Base-by-base conservation (phyloP, 1,140 invertebrate genomes). In the Scylla paramamosain region DNA sequence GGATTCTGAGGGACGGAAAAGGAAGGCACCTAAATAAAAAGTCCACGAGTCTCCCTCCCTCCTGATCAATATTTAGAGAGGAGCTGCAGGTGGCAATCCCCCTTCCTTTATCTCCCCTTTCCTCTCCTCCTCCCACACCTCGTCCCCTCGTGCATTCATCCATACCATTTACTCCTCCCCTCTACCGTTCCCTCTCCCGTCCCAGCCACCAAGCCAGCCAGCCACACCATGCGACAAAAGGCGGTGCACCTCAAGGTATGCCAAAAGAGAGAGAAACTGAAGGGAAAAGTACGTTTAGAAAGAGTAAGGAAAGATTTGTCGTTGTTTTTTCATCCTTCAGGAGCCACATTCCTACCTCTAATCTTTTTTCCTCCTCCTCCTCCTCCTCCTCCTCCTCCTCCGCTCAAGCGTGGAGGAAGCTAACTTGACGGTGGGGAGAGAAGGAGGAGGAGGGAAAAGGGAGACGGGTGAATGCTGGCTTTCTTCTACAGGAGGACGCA, bases 401-500 rank as follows among this genome's bases (percentile, higher is more conserved):
- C 67, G 25, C n/a, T 77, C n/a, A 28, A 90, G 14, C 48, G 48
- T 29, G 88, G 29, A 29, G n/a, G 48, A 90, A 46, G 39, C 39
- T 46, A 32, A 25, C 20, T 25, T 8, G 46, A 29, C 10, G 86
- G 46, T 29, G 10, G 31, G 86, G 88, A 52, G 12, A 31, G 48
- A 39, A 45, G 39, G 88, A 29, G 45, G 45, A 48, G 88, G 48
- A 28, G 39, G 88, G 3, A 52, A 52, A 52, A 29, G 88, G 39
- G 88, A 90, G 88, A 90, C 16, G 88, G 45, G 28, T 28, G 46
- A 88, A 46, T 45, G 86, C 86, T 88, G 20, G 32, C 46, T 45
- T 88, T 46, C 86, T 46, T 88, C n/a, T 88, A 32, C 52, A 59
- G 2, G 52, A 59, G 52, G 52, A 59, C 52, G 52, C 16, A 59